Evolutionary conservation across 2,888 invertebrate genomes (phyloP).

Genomic region (Carabus problematicus): DNA sequence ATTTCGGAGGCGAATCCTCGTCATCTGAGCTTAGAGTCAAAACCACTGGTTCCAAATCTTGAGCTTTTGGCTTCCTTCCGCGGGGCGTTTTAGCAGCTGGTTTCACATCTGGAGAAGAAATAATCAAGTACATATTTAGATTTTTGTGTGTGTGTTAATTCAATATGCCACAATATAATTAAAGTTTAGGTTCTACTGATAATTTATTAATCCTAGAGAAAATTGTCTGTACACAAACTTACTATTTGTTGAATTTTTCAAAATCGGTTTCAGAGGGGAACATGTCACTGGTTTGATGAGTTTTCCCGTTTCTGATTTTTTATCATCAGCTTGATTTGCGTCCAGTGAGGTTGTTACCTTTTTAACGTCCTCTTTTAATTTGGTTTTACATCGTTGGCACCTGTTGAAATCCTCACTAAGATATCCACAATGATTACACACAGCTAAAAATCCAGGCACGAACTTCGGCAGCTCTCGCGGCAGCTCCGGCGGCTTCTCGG

Average conservation of each 20-base stretch:
- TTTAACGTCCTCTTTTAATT: slow-evolving; percentile 77
- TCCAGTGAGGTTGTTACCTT: slow-evolving; percentile 53
- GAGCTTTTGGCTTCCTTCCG: slow-evolving; percentile 60
- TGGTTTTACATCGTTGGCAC: slow-evolving; percentile 77
- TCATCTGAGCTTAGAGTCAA: slow-evolving; percentile 76
- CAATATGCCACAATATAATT: background rate
- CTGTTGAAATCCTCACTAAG: slow-evolving; percentile 79
- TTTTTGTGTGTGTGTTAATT: no score
- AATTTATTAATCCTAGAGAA: background rate
- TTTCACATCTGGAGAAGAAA: slow-evolving; percentile 14
- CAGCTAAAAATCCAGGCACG: slow-evolving; percentile 75
- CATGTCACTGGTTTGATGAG: background rate
- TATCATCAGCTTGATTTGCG: background rate
- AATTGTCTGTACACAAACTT: slow-evolving; percentile 11
- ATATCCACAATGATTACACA: slow-evolving; percentile 83
- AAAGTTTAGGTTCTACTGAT: background rate
- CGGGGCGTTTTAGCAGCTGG: slow-evolving; percentile 32
- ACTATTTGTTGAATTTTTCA: slow-evolving; percentile 8
- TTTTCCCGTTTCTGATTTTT: background rate
- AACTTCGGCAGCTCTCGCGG: slow-evolving; percentile 65
- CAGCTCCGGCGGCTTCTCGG: slow-evolving; percentile 61
- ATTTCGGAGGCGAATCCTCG: slow-evolving; percentile 58
- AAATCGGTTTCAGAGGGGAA: background rate
- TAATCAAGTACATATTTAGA: slow-evolving; percentile 5
- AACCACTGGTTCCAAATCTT: slow-evolving; percentile 72